Conservation (phyloP, 2,113 vertebrate species). For the Epinephelus lanceolatus region DNA sequence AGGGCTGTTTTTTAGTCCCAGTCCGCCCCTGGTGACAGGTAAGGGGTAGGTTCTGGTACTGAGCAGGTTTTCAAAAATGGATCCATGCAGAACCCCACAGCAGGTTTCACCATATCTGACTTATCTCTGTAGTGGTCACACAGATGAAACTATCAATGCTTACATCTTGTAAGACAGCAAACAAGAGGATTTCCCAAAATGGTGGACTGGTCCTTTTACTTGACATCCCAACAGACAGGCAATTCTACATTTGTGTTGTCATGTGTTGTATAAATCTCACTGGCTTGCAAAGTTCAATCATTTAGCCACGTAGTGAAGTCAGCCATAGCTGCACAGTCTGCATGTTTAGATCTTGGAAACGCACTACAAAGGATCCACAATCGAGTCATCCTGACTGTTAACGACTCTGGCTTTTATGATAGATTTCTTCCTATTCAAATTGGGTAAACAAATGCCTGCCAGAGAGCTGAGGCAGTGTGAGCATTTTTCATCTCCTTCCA, state of each 20-base stretch:
- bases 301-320: slow-evolving; percentile 1
- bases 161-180: neutral
- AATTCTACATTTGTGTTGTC: neutral
- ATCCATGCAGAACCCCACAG: no score
- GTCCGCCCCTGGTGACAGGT: no score
- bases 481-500: slow-evolving; percentile 77
- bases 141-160: neutral
- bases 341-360: slow-evolving; percentile 42
- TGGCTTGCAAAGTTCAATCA: neutral
- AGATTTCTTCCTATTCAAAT: slow-evolving; percentile 70
- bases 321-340: slow-evolving; percentile 12
- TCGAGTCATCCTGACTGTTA: slow-evolving; percentile 58
- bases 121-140: neutral
- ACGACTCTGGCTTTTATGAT: slow-evolving; percentile 71
- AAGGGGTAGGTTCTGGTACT: no score
- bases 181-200: neutral
- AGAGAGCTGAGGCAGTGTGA: slow-evolving; percentile 56
- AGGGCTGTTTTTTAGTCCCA: no score
- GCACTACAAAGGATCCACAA: slow-evolving; percentile 41
- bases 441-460: slow-evolving; percentile 77
- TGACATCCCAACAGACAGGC: neutral
- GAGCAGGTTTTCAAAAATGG: no score
- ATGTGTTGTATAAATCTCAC: neutral
- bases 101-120: neutral
- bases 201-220: neutral